Base-by-base conservation (phyloP, 30 jellyfish, hydroid and myxozoan species). In the Phacellophora camtschatica region DNA sequence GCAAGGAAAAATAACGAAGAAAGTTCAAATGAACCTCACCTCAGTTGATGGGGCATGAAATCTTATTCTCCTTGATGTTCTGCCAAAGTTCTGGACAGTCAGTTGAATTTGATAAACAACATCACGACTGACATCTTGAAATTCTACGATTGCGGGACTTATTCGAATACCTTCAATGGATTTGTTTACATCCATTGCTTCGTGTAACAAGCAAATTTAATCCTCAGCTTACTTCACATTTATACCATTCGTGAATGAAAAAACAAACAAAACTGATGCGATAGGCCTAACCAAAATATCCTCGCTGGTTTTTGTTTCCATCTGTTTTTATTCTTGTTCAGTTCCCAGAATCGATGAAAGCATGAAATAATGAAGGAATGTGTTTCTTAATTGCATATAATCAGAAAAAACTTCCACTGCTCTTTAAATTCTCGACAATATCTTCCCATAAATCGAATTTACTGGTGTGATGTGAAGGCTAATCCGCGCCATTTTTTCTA, bases 111-210 rank as follows among this genome's bases (percentile, higher is more conserved):
- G 96, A 49, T 92, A 90, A 13, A 84, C 88, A 81, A 83, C 88
- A 27, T 71, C 89, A 22, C 92, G 41, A 25, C 32, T 69, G 20
- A 96, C 95, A 83, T 92, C 96, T 15, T 33, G 75, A 80, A 92
- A 92, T 46, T 92, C 98, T 19, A 92, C 91, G 41, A 78, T 87
- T 19, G 95, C 57, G 16, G 98, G 98, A 11, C 66, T 70, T 48
- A 92, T 81, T 22, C 80, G 79, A 24, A 92, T 69, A 28, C 92
- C 96, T 16, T 64, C 87, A 37, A 36, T 42, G 33, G 31, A 30
- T 20, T 65, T 65, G 9, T 34, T 28, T 33, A 23, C 32, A 15
- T 19, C 35, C 42, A 65, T 57, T 3, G n/a, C n/a, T n/a, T n/a
- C n/a, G n/a, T n/a, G n/a, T n/a, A n/a, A n/a, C n/a, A n/a, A n/a